phyloP scores from a whole-genome alignment of 2,888 invertebrate genomes.

The Noctua janthina region DNA sequence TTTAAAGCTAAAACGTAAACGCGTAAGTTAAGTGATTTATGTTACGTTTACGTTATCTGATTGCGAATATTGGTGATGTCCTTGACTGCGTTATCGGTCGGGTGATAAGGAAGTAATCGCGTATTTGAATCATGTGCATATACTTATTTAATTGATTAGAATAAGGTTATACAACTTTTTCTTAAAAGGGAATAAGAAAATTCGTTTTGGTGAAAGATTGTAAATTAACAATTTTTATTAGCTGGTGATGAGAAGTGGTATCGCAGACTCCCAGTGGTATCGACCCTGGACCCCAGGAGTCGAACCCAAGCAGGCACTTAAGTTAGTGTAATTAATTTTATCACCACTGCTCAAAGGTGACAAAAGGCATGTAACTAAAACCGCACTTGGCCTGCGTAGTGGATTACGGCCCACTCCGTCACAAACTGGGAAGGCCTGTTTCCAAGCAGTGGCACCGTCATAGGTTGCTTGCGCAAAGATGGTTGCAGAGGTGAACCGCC shows the following conservation, averaged over 20 bases:
- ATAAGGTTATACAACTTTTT: neutral
- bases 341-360: neutral
- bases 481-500: neutral
- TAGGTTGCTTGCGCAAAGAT: neutral
- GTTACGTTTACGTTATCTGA: conserved; percentile 31
- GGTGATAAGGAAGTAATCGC: neutral
- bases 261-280: neutral
- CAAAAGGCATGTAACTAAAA: no score
- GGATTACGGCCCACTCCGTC: neutral
- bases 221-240: neutral
- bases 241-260: neutral
- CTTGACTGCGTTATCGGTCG: conserved; percentile 47
- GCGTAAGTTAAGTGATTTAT: conserved; percentile 41
- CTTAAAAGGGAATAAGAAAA: neutral
- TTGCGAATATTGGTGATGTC: conserved; percentile 29
- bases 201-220: no score
- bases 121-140: conserved; percentile 13
- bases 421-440: neutral
- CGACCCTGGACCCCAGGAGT: neutral
- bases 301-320: neutral
- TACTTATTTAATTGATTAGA: neutral
- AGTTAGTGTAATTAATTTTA: neutral
- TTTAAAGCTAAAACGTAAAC: conserved; percentile 53
- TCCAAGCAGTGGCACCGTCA: neutral
- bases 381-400: no score